Evolutionary conservation across 2,797 vertebrate genomes (phyloP), one percentile per base, ranked within the genome.

Genomic region (Typhlichthys subterraneus): DNA sequence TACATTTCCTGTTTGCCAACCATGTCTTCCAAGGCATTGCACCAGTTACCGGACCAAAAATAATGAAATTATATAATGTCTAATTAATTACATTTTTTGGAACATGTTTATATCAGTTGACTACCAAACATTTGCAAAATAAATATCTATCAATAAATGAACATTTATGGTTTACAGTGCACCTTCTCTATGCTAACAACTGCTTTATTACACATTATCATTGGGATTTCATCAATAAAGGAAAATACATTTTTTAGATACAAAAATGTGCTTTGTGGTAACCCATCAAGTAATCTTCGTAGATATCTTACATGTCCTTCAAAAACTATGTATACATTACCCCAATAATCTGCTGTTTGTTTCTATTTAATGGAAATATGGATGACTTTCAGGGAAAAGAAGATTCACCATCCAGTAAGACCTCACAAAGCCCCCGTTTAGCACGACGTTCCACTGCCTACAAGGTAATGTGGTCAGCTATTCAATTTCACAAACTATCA

Each of bases 301-400:
- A 54, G 53, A 13, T 5, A 31, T 31, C 38, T 54, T 38, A 17
- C 9, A 13, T 23, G 12, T 55, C 17, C 8, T 14, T 13, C 23
- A n/a, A n/a, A 38, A 51, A 14, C n/a, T 17, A 19, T 12, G 11
- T 5, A 12, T 31, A 12, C 11, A 8, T 55, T 17, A 4, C 19
- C 19, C 12, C 31, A 23, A 60, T 17, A 60, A 9, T 47, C 3
- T 47, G 15, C 12, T 4, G 69, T 15, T 53, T 33, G 3, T 2
- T 12, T 15, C 3, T 55, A 45, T 58, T 2, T 33, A 38, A 54
- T 62, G 15, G 57, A 51, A 67, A 13, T 71, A n/a, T 76, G 14
- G 6, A 76, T 58, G 31, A 15, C 15, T 82, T 86, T 55, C 65
- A 92, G 90, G 6, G 13, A 0, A 85, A 82, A 59, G 76, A 83